Base-by-base conservation (phyloP, 2,888 invertebrate species). In the Shargacucullia verbasci region DNA sequence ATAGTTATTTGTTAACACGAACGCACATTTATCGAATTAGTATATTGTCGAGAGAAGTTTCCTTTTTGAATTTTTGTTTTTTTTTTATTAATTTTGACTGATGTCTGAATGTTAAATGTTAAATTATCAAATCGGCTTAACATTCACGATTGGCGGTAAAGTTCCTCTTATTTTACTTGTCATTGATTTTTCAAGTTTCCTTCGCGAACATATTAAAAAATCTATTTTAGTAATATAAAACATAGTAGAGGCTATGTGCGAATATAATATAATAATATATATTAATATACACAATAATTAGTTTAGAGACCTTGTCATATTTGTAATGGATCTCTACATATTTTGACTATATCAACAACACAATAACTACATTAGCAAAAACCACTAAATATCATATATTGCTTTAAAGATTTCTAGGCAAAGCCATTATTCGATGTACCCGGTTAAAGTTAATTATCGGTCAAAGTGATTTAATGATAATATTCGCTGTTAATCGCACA, bases 1-100 rank as follows among this genome's bases (percentile, higher is more conserved):
- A 74, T 74, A 74, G 44, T 54, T 64, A 66, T 61, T 55, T 60
- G 53, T 70, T 70, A 61, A 50, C 50, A 70, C 54, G 44, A 74
- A 74, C 75, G 73, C 73, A 71, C 76, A 68, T 9, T 20, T 20
- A 59, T 59, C 62, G 57, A 74, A 43, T 27, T 13, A 35, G 34
- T 48, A 15, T 35, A 61, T 50, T 50, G 60, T 49, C 49, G 43
- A 65, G 27, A 63, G 35, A 45, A 48, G 50, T 44, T 31, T 45
- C n/a, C 13, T 55, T 43, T 50, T 37, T 57, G 27, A 47, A 34
- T 56, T 63, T 56, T 25, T 53, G 53, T 46, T 35, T 25, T 53
- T 56, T 46, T 35, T 12, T 31, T 35, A 13, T 15, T 27, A 13
- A 38, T 64, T 64, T 58, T 58, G 46, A 63, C 43, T 44, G 48